Conservation (phyloP, 2,797 vertebrate genomes). For the Xyrichtys novacula region DNA sequence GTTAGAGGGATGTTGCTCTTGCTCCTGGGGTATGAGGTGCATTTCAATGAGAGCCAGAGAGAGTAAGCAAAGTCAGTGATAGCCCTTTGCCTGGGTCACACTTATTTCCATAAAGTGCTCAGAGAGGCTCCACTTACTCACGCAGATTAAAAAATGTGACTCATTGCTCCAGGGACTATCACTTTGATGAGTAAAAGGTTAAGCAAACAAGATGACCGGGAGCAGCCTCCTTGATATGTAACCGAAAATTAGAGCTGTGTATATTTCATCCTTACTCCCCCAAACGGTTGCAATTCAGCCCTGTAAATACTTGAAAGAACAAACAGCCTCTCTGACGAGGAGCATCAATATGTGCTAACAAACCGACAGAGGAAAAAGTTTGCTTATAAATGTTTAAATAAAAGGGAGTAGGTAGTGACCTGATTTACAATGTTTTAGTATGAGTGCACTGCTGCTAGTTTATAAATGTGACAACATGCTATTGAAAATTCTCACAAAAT, state of each 20-base stretch:
- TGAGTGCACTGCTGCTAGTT: constrained; percentile 9
- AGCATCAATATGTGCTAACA: not conserved
- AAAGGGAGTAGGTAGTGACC: not conserved
- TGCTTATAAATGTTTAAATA: constrained; percentile 11
- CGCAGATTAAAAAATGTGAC: constrained; percentile 66
- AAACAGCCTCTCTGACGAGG: constrained; percentile 5
- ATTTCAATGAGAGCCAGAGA: constrained; percentile 75
- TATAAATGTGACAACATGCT: constrained; percentile 24
- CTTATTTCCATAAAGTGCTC: constrained; percentile 76
- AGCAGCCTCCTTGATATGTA: constrained; percentile 16
- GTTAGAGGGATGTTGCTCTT: constrained; percentile 31
- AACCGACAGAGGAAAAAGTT: not conserved
- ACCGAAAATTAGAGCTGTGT: constrained; percentile 5
- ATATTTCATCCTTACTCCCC: not conserved
- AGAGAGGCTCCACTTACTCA: constrained; percentile 67
- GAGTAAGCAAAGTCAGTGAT: constrained; percentile 71
- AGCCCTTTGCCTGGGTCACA: constrained; percentile 56
- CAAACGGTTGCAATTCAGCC: constrained; percentile 1
- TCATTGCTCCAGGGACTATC: constrained; percentile 59
- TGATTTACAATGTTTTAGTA: constrained; percentile 20
- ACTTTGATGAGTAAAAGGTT: constrained; percentile 68
- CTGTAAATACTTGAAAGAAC: not conserved
- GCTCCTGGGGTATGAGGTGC: constrained; percentile 57
- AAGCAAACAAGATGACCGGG: constrained; percentile 40
- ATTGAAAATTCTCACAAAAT: constrained; percentile 28